phyloP scores from a whole-genome alignment of 2,113 vertebrate species.

The Callocephalon fimbriatum region DNA sequence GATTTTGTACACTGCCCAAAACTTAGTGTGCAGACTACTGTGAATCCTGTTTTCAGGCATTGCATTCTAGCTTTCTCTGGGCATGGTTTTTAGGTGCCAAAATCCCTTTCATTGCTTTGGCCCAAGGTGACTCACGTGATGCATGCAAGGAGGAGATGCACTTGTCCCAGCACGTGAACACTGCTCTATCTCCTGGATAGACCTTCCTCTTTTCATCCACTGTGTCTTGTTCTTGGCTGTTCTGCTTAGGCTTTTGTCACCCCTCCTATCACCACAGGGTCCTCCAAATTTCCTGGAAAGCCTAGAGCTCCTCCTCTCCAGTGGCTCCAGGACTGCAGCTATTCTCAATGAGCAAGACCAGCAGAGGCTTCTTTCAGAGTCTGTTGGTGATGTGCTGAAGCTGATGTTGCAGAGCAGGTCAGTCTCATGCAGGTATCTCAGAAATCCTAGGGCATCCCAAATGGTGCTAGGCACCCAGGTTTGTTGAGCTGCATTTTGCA shows the following conservation, averaged over 20 bases:
- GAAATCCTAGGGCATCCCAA: background rate
- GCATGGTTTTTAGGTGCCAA: background rate
- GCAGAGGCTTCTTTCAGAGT: background rate
- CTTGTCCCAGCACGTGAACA: fast-evolving
- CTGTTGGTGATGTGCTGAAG: background rate
- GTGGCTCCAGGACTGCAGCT: background rate
- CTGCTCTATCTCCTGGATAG: background rate
- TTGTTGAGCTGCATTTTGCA: background rate
- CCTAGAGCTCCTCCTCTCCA: background rate
- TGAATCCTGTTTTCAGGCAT: background rate
- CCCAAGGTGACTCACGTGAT: background rate
- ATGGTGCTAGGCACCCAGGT: background rate
- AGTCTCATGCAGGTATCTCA: background rate
- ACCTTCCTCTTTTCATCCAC: background rate
- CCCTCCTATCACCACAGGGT: background rate
- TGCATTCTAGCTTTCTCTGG: background rate
- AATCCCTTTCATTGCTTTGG: background rate
- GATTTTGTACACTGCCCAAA: background rate
- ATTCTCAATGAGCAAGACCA: background rate
- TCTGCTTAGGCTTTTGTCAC: background rate
- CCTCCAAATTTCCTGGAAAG: background rate
- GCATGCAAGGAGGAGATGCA: background rate
- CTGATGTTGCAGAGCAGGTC: background rate
- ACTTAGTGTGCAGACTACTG: background rate
- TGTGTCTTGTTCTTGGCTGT: background rate